phyloP scores from a whole-genome alignment of 2,888 invertebrate genomes.

The Volucella zonaria region DNA sequence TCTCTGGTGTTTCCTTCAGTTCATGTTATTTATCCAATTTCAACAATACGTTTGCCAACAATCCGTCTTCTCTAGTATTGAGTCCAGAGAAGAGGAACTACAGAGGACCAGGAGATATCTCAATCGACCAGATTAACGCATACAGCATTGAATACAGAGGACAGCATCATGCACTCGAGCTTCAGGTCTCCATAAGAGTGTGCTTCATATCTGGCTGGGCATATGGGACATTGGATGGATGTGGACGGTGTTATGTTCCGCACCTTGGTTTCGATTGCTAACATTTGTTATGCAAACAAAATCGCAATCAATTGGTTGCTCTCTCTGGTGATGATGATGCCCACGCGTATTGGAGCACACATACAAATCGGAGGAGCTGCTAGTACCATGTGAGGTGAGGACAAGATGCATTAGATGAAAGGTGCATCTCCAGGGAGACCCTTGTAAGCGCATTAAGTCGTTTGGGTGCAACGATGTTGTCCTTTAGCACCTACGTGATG shows the following conservation, averaged over 20 bases:
- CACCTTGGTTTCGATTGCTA: conserved; percentile 69
- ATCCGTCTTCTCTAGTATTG: conserved; percentile 47
- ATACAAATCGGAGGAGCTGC: neutral
- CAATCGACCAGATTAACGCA: conserved; percentile 70
- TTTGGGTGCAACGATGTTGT: conserved; percentile 73
- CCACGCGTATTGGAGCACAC: conserved; percentile 56
- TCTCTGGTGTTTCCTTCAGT: neutral
- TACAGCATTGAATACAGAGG: conserved; percentile 6
- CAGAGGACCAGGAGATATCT: conserved; percentile 54
- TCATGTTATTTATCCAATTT: conserved; percentile 63
- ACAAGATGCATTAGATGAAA: conserved; percentile 56
- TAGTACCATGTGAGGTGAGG: conserved; percentile 19
- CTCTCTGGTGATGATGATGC: conserved; percentile 51
- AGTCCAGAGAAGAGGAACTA: conserved; percentile 10
- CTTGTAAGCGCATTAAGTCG: conserved; percentile 73
- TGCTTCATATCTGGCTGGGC: neutral
- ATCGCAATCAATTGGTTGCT: conserved; percentile 73
- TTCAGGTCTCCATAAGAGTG: neutral
- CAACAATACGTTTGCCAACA: conserved; percentile 65
- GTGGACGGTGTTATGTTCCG: conserved; percentile 68
- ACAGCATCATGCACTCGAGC: no score
- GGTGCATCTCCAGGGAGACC: conserved; percentile 55
- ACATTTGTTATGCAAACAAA: conserved; percentile 74
- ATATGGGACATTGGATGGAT: conserved; percentile 14
- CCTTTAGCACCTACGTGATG: conserved; percentile 74